phyloP scores from a whole-genome alignment of 2,113 vertebrate species.

The Emydura subglobosa region DNA sequence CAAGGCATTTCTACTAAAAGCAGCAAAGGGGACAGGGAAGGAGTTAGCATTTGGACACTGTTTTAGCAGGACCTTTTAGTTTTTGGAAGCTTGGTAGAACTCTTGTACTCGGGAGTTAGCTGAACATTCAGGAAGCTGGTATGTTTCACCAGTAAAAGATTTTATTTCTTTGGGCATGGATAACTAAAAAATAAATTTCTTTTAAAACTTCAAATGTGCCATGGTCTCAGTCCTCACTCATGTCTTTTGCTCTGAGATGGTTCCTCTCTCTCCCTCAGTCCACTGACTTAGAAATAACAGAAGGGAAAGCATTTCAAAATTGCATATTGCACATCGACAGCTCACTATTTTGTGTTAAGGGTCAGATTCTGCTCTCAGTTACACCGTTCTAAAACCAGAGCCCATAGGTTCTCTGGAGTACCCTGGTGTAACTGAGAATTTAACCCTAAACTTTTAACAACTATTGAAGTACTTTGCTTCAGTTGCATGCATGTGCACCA shows the following conservation, averaged over 20 bases:
- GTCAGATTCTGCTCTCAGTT: not conserved
- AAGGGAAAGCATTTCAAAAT: conserved; percentile 49
- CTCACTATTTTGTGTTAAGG: not conserved
- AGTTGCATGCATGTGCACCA: fast-evolving
- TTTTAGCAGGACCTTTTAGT: not conserved
- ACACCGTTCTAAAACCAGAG: not conserved
- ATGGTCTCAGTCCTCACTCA: conserved; percentile 8
- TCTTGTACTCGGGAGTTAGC: conserved; percentile 30
- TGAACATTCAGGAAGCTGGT: not conserved
- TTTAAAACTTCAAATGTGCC: conserved; percentile 59
- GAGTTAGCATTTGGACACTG: not conserved
- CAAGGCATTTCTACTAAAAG: not conserved
- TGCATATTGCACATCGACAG: not conserved
- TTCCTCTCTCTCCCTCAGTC: no score
- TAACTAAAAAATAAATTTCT: conserved; percentile 59
- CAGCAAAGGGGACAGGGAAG: not conserved
- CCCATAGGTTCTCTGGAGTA: not conserved
- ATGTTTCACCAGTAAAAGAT: conserved; percentile 66
- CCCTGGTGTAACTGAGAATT: not conserved
- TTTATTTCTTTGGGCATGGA: conserved; percentile 59
- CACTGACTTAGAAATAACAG: conserved; percentile 25
- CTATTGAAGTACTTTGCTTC: not conserved
- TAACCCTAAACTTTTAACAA: not conserved
- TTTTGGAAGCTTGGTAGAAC: fast-evolving
- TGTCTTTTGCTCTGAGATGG: not conserved